These are phyloP conservation scores for Pyralis farinalis DNA, from an alignment of 2,888 invertebrate genomes.

Conservation along the genomic window DNA sequence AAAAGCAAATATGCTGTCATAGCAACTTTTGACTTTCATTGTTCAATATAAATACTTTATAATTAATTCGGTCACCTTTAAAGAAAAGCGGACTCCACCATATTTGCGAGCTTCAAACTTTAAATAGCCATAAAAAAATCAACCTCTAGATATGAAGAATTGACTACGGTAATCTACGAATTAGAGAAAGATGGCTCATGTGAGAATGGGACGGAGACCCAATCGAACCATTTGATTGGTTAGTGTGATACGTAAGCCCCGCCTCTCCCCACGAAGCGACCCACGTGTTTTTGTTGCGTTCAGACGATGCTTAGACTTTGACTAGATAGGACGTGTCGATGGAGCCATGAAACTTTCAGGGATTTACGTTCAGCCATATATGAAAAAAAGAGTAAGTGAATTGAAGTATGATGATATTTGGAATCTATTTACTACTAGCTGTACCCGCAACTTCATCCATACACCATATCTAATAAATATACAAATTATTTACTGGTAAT, in stretches of 20 bases:
- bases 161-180: slow-evolving; percentile 58
- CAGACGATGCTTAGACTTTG: slow-evolving; percentile 46
- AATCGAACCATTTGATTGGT: slow-evolving; percentile 33
- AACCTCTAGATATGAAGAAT: slow-evolving; percentile 63
- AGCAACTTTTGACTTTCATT: too few relatives aligned
- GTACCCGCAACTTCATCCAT: too few relatives aligned
- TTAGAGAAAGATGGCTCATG: slow-evolving; percentile 35
- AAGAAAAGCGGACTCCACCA: slow-evolving; percentile 35
- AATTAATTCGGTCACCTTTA: slow-evolving; percentile 38
- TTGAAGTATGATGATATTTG: too few relatives aligned
- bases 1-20: too few relatives aligned
- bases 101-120: slow-evolving; percentile 45
- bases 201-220: slow-evolving; percentile 28
- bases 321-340: slow-evolving; percentile 36
- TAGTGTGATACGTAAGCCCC: slow-evolving; percentile 26
- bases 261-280: slow-evolving; percentile 38
- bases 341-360: slow-evolving; percentile 38
- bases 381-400: too few relatives aligned
- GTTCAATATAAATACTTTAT: too few relatives aligned
- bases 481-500: too few relatives aligned
- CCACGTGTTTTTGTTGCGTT: slow-evolving; percentile 63
- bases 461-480: too few relatives aligned
- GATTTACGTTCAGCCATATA: slow-evolving; percentile 41
- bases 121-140: slow-evolving; percentile 63
- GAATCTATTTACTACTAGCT: too few relatives aligned